These are phyloP conservation scores for Corythornis madagascariensis DNA, from an alignment of 2,113 vertebrate genomes.

Conservation along the genomic window DNA sequence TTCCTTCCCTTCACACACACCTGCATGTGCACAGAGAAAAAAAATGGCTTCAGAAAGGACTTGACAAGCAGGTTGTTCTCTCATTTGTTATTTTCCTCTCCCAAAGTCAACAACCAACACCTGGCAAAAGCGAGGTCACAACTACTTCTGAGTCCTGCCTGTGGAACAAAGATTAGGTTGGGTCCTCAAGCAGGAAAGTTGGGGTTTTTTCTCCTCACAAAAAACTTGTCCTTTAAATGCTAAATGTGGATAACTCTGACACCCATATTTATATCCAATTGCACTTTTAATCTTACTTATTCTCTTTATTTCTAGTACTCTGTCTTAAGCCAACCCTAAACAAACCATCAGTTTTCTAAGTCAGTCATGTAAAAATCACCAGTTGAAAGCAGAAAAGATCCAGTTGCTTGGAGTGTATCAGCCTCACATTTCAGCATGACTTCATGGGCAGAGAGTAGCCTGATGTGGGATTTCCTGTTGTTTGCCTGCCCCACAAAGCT, in stretches of 20 bases:
- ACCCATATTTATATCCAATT: not conserved
- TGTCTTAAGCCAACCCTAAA: slow-evolving; percentile 26
- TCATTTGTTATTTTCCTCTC: not conserved
- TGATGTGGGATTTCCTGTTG: not conserved
- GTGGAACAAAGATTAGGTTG: not conserved
- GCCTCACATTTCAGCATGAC: slow-evolving; percentile 11
- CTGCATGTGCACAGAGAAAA: not conserved
- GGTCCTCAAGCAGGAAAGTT: not conserved
- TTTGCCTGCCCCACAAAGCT: not conserved
- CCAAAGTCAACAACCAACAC: not conserved
- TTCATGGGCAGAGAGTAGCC: not conserved
- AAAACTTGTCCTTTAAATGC: not conserved
- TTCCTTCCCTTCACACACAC: not conserved
- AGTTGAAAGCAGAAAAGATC: not conserved
- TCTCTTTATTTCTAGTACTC: not conserved
- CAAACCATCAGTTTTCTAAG: slow-evolving; percentile 9
- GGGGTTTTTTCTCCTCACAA: not conserved
- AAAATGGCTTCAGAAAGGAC: not conserved
- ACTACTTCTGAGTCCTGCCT: not conserved
- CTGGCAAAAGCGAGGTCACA: not conserved
- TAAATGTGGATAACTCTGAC: not conserved
- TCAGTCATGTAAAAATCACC: not conserved
- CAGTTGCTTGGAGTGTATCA: not conserved
- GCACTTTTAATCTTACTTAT: not conserved
- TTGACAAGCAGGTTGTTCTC: not conserved